phyloP scores from a whole-genome alignment of 2,797 vertebrate species.

The Rhyacichthys aspro region DNA sequence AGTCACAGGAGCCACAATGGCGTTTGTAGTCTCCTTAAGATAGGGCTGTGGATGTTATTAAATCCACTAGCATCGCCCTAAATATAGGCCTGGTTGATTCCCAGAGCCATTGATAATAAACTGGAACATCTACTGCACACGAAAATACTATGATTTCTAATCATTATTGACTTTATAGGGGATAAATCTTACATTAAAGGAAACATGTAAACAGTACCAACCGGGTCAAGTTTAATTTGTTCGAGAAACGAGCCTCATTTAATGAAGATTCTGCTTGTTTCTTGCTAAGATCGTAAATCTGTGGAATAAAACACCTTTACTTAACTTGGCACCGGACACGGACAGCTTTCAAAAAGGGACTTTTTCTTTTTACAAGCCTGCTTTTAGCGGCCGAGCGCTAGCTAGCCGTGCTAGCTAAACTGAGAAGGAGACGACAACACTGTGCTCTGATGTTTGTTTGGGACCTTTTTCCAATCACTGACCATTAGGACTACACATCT shows the following conservation, averaged over 20 bases:
- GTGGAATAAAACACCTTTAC: slow-evolving; percentile 78
- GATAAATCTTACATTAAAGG: slow-evolving; percentile 84
- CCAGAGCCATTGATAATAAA: slow-evolving; percentile 87
- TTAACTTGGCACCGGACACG: slow-evolving; percentile 80
- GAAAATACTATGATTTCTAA: slow-evolving; percentile 85
- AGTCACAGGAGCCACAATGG: slow-evolving; percentile 85
- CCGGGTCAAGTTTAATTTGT: slow-evolving; percentile 87
- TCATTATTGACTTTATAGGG: slow-evolving; percentile 80
- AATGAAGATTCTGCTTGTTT: slow-evolving; percentile 79
- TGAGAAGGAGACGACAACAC: slow-evolving; percentile 74
- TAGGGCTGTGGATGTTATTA: slow-evolving; percentile 84
- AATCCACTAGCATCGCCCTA: slow-evolving; percentile 89
- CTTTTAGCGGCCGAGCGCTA: slow-evolving; percentile 76
- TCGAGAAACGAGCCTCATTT: slow-evolving; percentile 79
- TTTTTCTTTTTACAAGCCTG: slow-evolving; percentile 74
- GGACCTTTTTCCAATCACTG: slow-evolving; percentile 60
- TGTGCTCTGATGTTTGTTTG: slow-evolving; percentile 66
- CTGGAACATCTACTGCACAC: slow-evolving; percentile 87
- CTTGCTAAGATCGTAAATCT: slow-evolving; percentile 74
- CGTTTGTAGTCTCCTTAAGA: slow-evolving; percentile 82
- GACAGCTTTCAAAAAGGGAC: slow-evolving; percentile 79
- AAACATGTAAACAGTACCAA: slow-evolving; percentile 86
- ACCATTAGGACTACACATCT: slow-evolving; percentile 41
- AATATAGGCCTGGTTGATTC: slow-evolving; percentile 84
- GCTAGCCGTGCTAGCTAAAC: slow-evolving; percentile 78